Percentiles rank a stretch among this genome's conserved stretches.
Conservation (phyloP, 2,113 vertebrate genomes). For the Coregonus clupeaformis region DNA sequence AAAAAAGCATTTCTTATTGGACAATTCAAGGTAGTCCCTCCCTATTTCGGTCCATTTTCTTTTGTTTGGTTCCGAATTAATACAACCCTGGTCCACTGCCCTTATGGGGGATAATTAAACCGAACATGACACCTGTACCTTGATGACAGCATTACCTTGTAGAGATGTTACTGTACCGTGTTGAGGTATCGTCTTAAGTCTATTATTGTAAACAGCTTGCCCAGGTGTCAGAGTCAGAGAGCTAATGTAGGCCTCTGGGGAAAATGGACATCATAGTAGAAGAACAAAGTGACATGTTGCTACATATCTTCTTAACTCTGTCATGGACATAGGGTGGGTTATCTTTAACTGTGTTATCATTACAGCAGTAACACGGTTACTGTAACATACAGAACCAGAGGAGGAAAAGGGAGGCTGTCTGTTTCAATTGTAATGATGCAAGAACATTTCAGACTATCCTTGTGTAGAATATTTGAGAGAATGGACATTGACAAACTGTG, state of each 20-base stretch:
- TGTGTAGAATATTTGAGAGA: background rate
- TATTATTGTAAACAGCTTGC: background rate
- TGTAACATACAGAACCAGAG: background rate
- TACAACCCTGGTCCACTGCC: background rate
- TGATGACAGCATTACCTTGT: no score
- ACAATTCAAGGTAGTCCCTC: background rate
- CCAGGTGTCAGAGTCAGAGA: background rate
- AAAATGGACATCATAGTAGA: background rate
- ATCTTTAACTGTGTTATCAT: background rate
- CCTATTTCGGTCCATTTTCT: no score
- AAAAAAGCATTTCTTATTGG: background rate
- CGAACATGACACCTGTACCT: background rate
- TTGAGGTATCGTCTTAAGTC: background rate
- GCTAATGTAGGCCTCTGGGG: background rate
- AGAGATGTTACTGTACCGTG: no score
- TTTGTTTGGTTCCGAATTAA: no score
- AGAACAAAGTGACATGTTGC: no score
- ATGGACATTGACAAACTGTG: background rate
- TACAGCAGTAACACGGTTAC: background rate
- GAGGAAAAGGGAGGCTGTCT: no score
- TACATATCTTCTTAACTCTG: background rate
- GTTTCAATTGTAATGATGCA: background rate
- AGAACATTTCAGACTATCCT: background rate
- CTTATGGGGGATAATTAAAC: no score
- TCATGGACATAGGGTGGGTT: background rate